Conservation (phyloP, 2,797 vertebrate genomes). For the Melanotaenia trifasciata region DNA sequence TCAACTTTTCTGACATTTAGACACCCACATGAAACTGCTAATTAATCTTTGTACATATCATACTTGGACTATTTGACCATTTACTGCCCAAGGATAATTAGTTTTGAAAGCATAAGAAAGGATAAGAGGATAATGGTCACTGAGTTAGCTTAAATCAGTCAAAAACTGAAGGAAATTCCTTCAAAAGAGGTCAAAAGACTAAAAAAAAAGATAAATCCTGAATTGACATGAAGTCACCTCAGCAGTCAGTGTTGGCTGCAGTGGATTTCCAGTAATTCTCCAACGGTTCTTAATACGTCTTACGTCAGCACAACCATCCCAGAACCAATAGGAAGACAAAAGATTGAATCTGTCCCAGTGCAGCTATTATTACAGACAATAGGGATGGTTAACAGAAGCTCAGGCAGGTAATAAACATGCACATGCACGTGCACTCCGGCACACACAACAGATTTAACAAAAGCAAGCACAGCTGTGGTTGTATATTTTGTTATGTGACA, state of each 20-base stretch:
- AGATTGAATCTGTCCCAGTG: background rate
- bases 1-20: background rate
- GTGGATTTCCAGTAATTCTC: slow-evolving; percentile 1
- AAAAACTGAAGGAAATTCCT: background rate
- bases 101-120: background rate
- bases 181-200: background rate
- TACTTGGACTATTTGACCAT: background rate
- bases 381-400: slow-evolving; percentile 10
- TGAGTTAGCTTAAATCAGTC: background rate
- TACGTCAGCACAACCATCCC: background rate
- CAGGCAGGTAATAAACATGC: slow-evolving; percentile 26
- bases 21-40: background rate
- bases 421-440: slow-evolving; percentile 4
- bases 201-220: background rate
- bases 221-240: background rate
- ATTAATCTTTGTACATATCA: slow-evolving; percentile 11
- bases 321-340: slow-evolving; percentile 9
- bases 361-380: slow-evolving; percentile 35
- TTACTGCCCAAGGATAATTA: slow-evolving; percentile 1
- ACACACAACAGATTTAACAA: slow-evolving; percentile 6
- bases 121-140: background rate
- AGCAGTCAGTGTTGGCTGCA: too few relatives aligned
- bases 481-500: slow-evolving; percentile 27
- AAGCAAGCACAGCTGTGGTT: slow-evolving; percentile 50
- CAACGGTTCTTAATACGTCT: background rate